Evolutionary conservation across 1,140 invertebrate genomes (phyloP).

Genomic region (Anastrepha obliqua): DNA sequence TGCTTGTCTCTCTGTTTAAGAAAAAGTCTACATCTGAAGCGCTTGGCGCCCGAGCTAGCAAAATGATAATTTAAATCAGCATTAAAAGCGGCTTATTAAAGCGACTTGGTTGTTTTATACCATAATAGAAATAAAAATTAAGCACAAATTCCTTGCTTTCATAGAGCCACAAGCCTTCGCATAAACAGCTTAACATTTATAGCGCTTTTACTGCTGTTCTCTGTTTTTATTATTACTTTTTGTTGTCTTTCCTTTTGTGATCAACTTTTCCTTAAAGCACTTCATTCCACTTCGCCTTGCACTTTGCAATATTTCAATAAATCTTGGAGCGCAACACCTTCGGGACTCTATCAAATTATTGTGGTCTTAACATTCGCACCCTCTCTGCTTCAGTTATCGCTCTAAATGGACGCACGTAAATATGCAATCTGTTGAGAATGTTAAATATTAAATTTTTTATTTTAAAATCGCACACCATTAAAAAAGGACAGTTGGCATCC

Average conservation of each 20-base stretch:
- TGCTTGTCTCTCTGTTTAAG: no score
- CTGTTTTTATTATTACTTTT: not conserved
- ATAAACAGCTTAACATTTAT: not conserved
- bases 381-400: not conserved
- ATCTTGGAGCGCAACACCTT: not conserved
- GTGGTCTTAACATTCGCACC: not conserved
- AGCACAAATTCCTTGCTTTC: no score
- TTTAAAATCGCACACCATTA: not conserved
- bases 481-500: not conserved
- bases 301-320: not conserved
- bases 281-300: not conserved
- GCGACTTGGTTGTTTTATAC: no score
- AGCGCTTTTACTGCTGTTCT: not conserved
- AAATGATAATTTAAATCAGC: no score
- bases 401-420: not conserved
- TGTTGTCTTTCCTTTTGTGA: not conserved
- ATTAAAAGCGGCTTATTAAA: no score
- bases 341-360: not conserved
- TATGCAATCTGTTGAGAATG: not conserved
- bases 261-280: not conserved
- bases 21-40: no score
- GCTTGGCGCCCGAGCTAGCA: no score
- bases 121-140: no score
- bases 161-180: not conserved
- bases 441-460: not conserved